These are phyloP conservation scores for Regulus satrapa DNA, from an alignment of 2,113 vertebrate genomes.

Conservation along the genomic window DNA sequence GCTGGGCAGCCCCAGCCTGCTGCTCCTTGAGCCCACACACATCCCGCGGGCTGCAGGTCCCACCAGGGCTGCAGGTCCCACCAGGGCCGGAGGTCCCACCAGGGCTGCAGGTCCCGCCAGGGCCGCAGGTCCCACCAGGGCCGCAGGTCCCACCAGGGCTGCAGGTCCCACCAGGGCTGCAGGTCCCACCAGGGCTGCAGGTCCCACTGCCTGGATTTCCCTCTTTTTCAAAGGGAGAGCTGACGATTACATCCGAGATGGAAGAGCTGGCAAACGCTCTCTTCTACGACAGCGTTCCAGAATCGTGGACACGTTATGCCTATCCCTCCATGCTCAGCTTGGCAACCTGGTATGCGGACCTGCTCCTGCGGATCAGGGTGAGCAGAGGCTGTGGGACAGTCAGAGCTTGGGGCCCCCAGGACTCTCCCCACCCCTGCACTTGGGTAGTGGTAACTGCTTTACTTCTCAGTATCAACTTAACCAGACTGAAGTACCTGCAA, in stretches of 20 bases:
- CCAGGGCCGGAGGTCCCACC: no score
- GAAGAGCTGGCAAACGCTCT: slow-evolving; percentile 73
- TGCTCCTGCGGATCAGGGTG: slow-evolving; percentile 71
- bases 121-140: background rate
- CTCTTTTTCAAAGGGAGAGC: slow-evolving; percentile 64
- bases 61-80: background rate
- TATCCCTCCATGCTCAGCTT: slow-evolving; percentile 76
- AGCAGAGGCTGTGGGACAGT: background rate
- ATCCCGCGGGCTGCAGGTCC: background rate
- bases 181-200: background rate
- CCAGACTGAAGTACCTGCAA: background rate
- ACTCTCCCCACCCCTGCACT: background rate
- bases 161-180: background rate
- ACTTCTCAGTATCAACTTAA: background rate
- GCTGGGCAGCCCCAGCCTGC: background rate
- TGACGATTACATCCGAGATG: slow-evolving; percentile 76
- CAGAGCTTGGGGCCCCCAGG: background rate
- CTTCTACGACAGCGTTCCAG: slow-evolving; percentile 69
- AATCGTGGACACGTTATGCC: slow-evolving; percentile 68
- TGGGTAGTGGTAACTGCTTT: background rate
- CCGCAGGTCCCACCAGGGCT: background rate
- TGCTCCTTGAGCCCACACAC: background rate
- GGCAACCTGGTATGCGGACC: slow-evolving; percentile 70
- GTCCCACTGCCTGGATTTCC: background rate
- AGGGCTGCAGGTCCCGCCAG: background rate